These are phyloP conservation scores for Hyperoplus immaculatus DNA, from an alignment of 2,797 vertebrate genomes.

Conservation along the genomic window DNA sequence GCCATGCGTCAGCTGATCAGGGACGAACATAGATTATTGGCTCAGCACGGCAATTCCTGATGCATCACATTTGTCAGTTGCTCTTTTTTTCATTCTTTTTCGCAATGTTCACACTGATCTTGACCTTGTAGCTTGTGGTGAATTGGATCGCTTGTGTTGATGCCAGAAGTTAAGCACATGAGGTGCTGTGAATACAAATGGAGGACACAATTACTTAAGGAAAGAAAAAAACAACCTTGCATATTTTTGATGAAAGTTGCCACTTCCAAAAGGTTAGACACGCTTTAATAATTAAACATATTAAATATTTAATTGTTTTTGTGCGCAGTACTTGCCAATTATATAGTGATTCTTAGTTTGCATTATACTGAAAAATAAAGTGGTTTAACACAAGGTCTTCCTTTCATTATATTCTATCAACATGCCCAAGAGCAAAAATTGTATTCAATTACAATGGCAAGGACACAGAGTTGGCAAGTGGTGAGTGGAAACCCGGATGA, in stretches of 20 bases:
- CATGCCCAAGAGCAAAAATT: background rate
- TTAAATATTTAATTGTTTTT: conserved; percentile 23
- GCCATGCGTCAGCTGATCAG: conserved; percentile 43
- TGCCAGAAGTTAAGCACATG: conserved; percentile 53
- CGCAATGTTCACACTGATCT: conserved; percentile 55
- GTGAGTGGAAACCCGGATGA: conserved; percentile 19
- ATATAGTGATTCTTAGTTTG: background rate
- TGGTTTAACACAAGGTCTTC: conserved; percentile 25
- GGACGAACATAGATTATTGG: conserved; percentile 49
- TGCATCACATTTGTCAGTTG: conserved; percentile 42
- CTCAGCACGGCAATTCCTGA: conserved; percentile 3
- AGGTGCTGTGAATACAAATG: conserved; percentile 41
- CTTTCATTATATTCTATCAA: conserved; percentile 32
- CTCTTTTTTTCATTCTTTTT: conserved; percentile 9
- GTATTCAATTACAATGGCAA: conserved; percentile 20
- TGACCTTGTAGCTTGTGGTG: conserved; percentile 27
- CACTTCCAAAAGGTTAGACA: background rate
- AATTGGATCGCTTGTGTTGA: conserved; percentile 50
- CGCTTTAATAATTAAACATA: conserved; percentile 21
- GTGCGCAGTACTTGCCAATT: background rate
- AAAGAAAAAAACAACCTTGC: conserved; percentile 21
- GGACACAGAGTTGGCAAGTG: conserved; percentile 3
- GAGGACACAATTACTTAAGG: conserved; percentile 15
- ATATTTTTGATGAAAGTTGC: conserved; percentile 26
- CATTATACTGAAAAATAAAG: conserved; percentile 24